Evolutionary conservation across 2,888 invertebrate genomes (phyloP).

Genomic region (Eupithecia subumbrata): DNA sequence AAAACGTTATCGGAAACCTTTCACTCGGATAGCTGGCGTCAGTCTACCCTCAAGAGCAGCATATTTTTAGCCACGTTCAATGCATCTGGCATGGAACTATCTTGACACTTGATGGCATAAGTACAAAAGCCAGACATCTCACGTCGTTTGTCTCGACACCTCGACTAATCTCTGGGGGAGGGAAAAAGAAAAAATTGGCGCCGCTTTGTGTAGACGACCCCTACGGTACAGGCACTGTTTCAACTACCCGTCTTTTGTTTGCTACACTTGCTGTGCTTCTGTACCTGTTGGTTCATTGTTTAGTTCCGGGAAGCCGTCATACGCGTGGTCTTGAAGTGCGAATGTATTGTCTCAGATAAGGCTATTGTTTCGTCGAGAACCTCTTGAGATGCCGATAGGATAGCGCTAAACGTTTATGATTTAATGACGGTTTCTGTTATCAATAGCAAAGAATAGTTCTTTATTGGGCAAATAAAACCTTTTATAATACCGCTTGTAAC

Average conservation of each 20-base stretch:
- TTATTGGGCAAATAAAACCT: slow-evolving; percentile 19
- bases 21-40: slow-evolving; percentile 38
- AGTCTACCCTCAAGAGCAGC: slow-evolving; percentile 42
- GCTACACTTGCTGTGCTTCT: slow-evolving; percentile 63
- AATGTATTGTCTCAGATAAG: slow-evolving; percentile 51
- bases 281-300: slow-evolving; percentile 68
- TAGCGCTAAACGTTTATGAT: slow-evolving; percentile 45
- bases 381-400: slow-evolving; percentile 51
- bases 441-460: slow-evolving; percentile 18
- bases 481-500: slow-evolving; percentile 10
- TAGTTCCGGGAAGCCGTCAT: slow-evolving; percentile 65
- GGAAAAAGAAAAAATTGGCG: slow-evolving; percentile 74
- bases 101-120: slow-evolving; percentile 60
- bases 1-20: slow-evolving; percentile 28
- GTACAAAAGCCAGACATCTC: slow-evolving; percentile 79
- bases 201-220: slow-evolving; percentile 61
- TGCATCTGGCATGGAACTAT: slow-evolving; percentile 52
- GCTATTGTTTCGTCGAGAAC: slow-evolving; percentile 56
- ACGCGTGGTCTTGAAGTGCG: slow-evolving; percentile 60
- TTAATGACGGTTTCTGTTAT: slow-evolving; percentile 38
- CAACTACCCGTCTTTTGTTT: slow-evolving; percentile 66
- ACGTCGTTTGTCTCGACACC: slow-evolving; percentile 79
- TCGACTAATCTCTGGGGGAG: slow-evolving; percentile 62
- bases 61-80: slow-evolving; percentile 35
- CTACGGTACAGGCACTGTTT: slow-evolving; percentile 65